Evolutionary conservation across 2,113 vertebrate species (phyloP).

Genomic region (Apodemus speciosus): DNA sequence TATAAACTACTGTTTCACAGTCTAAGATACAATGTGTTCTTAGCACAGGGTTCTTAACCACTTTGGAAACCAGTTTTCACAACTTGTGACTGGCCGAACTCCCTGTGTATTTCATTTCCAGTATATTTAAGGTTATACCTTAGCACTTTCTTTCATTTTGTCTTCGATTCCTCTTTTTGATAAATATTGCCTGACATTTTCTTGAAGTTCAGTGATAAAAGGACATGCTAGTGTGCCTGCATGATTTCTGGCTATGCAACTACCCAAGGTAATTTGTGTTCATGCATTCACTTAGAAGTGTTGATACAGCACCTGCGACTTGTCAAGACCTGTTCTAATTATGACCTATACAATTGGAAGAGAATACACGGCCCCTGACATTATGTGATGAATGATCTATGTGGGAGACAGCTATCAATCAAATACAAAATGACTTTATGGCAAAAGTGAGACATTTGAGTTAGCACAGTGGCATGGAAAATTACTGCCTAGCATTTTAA

Average conservation of each 20-base stretch:
- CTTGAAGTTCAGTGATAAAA: conserved; percentile 3
- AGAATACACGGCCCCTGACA: neutral
- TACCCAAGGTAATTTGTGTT: neutral
- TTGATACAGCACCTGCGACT: neutral
- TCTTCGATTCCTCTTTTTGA: neutral
- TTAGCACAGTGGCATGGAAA: neutral
- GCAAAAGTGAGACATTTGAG: neutral
- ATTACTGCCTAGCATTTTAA: neutral
- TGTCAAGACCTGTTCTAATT: neutral
- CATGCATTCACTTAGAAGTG: neutral
- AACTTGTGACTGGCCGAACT: neutral
- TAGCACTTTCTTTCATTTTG: neutral
- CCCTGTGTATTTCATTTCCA: conserved; percentile 5
- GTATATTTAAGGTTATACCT: neutral
- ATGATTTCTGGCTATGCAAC: neutral
- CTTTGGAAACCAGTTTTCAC: conserved; percentile 29
- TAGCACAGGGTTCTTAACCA: neutral
- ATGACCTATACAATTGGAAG: neutral
- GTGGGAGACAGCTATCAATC: neutral
- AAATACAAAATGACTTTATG: neutral
- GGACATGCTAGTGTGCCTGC: neutral
- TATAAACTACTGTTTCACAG: conserved; percentile 7
- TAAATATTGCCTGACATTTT: neutral
- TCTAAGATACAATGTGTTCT: neutral
- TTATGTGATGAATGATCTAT: neutral